These are phyloP conservation scores for Eira barbara DNA, from an alignment of 2,113 vertebrate genomes.

Conservation along the genomic window DNA sequence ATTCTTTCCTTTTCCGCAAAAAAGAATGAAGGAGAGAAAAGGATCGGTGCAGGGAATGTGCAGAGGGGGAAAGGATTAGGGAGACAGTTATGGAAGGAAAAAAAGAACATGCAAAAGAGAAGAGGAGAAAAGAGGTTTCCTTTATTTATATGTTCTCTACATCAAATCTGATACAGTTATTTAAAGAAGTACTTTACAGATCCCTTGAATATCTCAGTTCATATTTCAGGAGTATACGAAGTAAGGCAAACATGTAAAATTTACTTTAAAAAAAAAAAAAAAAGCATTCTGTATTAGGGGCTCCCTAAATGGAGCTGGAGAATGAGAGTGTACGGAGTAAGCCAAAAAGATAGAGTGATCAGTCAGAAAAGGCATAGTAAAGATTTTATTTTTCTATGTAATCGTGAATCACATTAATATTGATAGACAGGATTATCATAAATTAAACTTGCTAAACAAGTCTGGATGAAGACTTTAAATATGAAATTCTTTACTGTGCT, in stretches of 20 bases:
- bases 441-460: neutral
- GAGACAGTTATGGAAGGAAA: neutral
- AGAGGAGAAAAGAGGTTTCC: neutral
- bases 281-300: neutral
- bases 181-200: neutral
- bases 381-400: neutral
- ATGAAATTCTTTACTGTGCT: neutral
- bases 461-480: neutral
- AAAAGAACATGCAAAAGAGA: neutral
- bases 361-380: neutral
- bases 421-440: neutral
- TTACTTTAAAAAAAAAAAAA: neutral
- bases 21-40: neutral
- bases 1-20: neutral
- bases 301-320: neutral
- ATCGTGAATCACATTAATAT: neutral
- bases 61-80: accelerated
- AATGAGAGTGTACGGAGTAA: neutral
- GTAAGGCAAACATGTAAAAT: neutral
- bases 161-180: neutral
- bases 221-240: neutral
- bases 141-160: neutral
- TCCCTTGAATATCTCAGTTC: neutral
- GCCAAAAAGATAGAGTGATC: neutral
- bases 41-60: neutral